Evolutionary conservation across 2,797 vertebrate species (phyloP).

Genomic region (Oreonectes daqikongensis): DNA sequence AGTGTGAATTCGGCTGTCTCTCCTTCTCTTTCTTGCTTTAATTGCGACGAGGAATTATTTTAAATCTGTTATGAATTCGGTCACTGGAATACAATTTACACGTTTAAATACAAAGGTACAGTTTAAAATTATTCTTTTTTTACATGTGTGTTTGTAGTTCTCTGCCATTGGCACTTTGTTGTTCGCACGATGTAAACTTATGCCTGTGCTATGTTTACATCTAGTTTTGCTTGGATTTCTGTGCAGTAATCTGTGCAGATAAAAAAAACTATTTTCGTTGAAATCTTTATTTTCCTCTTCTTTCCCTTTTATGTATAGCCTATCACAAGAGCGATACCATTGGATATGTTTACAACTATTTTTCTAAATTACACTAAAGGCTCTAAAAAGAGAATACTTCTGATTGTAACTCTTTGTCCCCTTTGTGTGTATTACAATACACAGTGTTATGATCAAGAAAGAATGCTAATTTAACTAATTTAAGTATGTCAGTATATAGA

Average conservation of each 20-base stretch:
- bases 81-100: conserved; percentile 1
- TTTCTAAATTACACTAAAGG: neutral
- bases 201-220: neutral
- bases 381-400: neutral
- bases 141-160: neutral
- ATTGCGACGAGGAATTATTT: neutral
- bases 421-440: neutral
- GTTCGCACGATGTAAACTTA: neutral
- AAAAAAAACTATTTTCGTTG: neutral
- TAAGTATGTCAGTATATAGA: neutral
- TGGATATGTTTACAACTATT: neutral
- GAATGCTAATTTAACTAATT: neutral
- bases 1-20: conserved; percentile 61
- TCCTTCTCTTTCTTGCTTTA: neutral
- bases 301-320: neutral
- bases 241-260: neutral
- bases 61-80: neutral
- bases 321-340: neutral
- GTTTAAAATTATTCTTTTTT: neutral
- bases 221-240: too few relatives aligned
- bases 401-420: too few relatives aligned
- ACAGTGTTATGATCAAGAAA: neutral
- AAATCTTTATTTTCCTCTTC: neutral
- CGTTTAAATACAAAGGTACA: conserved; percentile 29
- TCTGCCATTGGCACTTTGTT: neutral